phyloP scores from a whole-genome alignment of 2,113 vertebrate genomes.

The Condylura cristata region DNA sequence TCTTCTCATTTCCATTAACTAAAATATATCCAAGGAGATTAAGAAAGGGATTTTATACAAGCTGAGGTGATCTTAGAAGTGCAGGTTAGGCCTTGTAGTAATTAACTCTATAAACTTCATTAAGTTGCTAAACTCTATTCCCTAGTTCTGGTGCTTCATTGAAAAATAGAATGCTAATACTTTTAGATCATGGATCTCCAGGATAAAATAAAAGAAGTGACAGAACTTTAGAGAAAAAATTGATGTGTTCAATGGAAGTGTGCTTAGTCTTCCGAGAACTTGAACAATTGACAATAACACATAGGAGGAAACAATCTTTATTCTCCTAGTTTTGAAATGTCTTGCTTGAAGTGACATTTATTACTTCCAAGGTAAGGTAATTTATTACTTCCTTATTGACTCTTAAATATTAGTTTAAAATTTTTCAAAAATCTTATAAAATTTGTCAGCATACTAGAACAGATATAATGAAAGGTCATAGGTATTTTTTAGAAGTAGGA shows the following conservation, averaged over 20 bases:
- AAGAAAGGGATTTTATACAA: not conserved
- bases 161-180: constrained; percentile 7
- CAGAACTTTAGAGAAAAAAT: not conserved
- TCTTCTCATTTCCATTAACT: not conserved
- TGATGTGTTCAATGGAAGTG: not conserved
- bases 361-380: not conserved
- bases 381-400: not conserved
- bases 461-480: not conserved
- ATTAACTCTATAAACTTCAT: not conserved
- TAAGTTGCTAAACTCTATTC: not conserved
- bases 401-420: not conserved
- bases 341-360: not conserved
- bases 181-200: not conserved
- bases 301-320: not conserved
- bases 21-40: not conserved
- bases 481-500: not conserved
- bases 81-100: not conserved
- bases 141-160: not conserved
- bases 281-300: not conserved
- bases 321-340: not conserved
- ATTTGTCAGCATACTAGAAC: not conserved
- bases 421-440: not conserved
- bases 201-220: not conserved
- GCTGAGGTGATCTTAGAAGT: not conserved
- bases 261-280: not conserved